Conservation (phyloP, 2,797 vertebrate genomes). For the Pseudomugil gertrudae region DNA sequence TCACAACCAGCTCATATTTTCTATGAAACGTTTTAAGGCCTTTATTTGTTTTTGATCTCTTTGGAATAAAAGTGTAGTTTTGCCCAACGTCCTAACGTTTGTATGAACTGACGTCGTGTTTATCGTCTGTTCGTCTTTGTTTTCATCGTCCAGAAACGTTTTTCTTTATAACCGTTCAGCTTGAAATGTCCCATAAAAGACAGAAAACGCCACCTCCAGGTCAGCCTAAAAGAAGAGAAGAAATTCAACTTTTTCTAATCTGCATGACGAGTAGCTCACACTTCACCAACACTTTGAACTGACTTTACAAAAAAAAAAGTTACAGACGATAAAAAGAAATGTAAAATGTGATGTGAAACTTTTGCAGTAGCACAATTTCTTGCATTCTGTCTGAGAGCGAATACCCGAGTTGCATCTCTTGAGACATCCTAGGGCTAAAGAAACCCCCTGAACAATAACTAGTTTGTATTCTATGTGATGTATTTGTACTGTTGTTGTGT, state of each 20-base stretch:
- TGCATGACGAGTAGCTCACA: slow-evolving; percentile 80
- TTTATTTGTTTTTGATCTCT: no score
- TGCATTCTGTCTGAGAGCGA: slow-evolving; percentile 71
- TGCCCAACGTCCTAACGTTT: no score
- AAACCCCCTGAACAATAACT: slow-evolving; percentile 47
- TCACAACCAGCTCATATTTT: no score
- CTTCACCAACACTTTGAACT: slow-evolving; percentile 42
- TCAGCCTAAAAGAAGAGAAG: slow-evolving; percentile 33
- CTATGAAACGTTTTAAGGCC: no score
- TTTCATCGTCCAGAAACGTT: no score
- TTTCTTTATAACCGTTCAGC: slow-evolving; percentile 14
- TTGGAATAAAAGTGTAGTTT: no score
- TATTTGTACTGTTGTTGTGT: slow-evolving; percentile 78
- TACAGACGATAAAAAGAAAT: slow-evolving; percentile 35
- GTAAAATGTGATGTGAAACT: slow-evolving; percentile 72
- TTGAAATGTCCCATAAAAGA: slow-evolving; percentile 43
- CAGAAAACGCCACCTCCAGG: slow-evolving; percentile 39
- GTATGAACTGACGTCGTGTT: no score
- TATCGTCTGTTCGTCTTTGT: no score
- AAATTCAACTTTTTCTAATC: slow-evolving; percentile 59
- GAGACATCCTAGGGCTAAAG: slow-evolving; percentile 71
- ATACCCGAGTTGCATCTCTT: slow-evolving; percentile 58
- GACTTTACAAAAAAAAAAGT: slow-evolving; percentile 51
- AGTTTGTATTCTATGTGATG: slow-evolving; percentile 75
- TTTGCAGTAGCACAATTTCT: slow-evolving; percentile 81